Evolutionary conservation across 1,140 invertebrate species (phyloP).

Genomic region (Orius laevigatus): DNA sequence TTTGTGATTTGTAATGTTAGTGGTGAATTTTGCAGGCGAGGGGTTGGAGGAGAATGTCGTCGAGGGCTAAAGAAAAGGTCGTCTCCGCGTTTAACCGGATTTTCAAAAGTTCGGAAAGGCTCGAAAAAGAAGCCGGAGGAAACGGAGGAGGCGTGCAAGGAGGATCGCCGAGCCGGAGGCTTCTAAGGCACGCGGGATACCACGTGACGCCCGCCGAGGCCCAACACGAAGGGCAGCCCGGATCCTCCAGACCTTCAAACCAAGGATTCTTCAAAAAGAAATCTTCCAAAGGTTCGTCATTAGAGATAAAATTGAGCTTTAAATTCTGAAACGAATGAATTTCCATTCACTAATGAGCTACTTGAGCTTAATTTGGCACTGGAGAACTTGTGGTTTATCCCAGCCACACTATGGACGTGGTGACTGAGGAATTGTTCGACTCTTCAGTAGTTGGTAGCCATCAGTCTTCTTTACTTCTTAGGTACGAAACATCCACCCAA

Average conservation of each 20-base stretch:
- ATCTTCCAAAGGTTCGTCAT: conserved; percentile 13
- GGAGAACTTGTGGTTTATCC: no score
- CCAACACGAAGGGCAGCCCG: conserved; percentile 34
- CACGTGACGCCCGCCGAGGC: conserved; percentile 44
- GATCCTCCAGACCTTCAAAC: conserved; percentile 25
- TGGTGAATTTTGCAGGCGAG: background rate
- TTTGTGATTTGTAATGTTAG: no score
- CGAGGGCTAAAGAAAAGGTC: conserved; percentile 53
- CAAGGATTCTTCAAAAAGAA: conserved; percentile 27
- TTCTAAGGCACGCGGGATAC: conserved; percentile 34
- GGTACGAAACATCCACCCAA: no score
- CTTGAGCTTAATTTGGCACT: no score
- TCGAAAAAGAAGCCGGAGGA: conserved; percentile 36
- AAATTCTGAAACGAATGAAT: no score
- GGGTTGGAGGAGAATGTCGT: conserved; percentile 36
- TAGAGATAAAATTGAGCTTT: background rate
- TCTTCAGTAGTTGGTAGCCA: no score
- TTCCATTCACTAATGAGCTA: no score
- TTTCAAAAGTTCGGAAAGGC: conserved; percentile 49
- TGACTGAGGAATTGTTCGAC: no score
- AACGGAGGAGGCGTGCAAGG: conserved; percentile 21
- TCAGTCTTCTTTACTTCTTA: no score
- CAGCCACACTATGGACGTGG: no score
- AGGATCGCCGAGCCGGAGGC: conserved; percentile 39
- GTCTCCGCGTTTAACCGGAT: conserved; percentile 57